Percentiles rank a stretch among this genome's conserved stretches.
Conservation (phyloP, 2,797 vertebrate species). For the Morelia viridis region DNA sequence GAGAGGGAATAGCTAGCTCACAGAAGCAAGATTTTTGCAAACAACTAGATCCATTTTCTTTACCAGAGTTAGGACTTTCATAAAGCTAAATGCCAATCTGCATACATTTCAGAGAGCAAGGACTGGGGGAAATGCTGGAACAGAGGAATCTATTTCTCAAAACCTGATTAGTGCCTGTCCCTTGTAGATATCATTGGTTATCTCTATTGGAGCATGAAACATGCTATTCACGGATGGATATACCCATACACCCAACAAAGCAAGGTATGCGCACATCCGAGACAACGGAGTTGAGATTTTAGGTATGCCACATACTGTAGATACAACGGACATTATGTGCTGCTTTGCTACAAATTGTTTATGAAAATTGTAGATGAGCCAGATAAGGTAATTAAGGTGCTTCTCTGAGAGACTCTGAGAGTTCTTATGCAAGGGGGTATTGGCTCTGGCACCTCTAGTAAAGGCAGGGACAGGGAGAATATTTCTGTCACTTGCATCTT, state of each 20-base stretch:
- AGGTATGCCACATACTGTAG: background rate
- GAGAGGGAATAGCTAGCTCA: background rate
- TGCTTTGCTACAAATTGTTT: background rate
- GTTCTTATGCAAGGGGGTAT: background rate
- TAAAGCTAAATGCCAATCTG: slow-evolving; percentile 31
- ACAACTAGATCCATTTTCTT: slow-evolving; percentile 3
- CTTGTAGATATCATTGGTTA: background rate
- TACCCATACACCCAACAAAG: slow-evolving; percentile 3
- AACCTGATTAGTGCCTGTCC: background rate
- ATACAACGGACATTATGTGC: background rate
- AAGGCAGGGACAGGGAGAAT: background rate
- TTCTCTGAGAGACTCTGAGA: background rate
- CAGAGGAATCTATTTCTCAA: background rate
- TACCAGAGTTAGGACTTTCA: background rate
- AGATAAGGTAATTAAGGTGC: slow-evolving; percentile 25
- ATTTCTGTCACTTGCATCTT: background rate
- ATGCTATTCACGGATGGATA: background rate
- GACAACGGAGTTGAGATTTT: background rate
- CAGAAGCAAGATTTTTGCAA: slow-evolving; percentile 19
- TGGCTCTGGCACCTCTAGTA: background rate
- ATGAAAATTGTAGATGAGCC: slow-evolving; percentile 6
- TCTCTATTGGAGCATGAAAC: background rate
- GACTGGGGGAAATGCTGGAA: background rate
- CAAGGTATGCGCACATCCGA: background rate
- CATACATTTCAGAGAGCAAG: slow-evolving; percentile 19